phyloP scores from a whole-genome alignment of 2,113 vertebrate genomes.

The Tychaedon coryphoeus region DNA sequence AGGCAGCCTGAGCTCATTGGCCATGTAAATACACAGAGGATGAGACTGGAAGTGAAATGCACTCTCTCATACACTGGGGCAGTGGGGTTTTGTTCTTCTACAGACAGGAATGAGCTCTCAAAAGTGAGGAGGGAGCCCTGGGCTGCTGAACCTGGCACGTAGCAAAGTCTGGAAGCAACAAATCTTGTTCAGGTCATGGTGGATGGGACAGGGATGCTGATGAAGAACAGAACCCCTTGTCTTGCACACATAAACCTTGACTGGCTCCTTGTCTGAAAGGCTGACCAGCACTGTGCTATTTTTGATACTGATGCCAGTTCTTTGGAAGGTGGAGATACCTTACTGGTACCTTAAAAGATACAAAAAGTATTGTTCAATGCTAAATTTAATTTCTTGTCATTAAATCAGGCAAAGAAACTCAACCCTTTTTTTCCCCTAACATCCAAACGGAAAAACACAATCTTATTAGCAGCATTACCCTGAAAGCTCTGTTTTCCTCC shows the following conservation, averaged over 20 bases:
- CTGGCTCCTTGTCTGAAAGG: not conserved
- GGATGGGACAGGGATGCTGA: not conserved
- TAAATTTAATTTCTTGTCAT: slow-evolving; percentile 33
- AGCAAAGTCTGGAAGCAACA: not conserved
- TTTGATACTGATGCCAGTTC: not conserved
- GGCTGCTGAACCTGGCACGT: not conserved
- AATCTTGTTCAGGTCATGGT: not conserved
- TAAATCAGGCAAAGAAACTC: not conserved
- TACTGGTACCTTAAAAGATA: not conserved
- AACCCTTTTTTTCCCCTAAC: not conserved
- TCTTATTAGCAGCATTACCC: slow-evolving; percentile 20
- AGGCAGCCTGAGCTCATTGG: not conserved
- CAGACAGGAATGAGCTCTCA: not conserved
- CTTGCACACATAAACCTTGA: not conserved
- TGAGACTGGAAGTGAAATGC: not conserved
- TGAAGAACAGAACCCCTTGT: not conserved
- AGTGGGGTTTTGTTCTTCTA: not conserved
- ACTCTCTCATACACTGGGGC: not conserved
- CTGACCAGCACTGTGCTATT: not conserved
- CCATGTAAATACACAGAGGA: not conserved
- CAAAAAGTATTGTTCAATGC: not conserved
- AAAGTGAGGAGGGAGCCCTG: not conserved
- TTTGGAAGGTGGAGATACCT: not conserved
- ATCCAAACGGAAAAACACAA: not conserved
- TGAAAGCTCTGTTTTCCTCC: slow-evolving; percentile 19